Percentiles rank a stretch among this genome's conserved stretches.
Conservation (phyloP, 1,140 invertebrate species). For the Drepana arcuata region DNA sequence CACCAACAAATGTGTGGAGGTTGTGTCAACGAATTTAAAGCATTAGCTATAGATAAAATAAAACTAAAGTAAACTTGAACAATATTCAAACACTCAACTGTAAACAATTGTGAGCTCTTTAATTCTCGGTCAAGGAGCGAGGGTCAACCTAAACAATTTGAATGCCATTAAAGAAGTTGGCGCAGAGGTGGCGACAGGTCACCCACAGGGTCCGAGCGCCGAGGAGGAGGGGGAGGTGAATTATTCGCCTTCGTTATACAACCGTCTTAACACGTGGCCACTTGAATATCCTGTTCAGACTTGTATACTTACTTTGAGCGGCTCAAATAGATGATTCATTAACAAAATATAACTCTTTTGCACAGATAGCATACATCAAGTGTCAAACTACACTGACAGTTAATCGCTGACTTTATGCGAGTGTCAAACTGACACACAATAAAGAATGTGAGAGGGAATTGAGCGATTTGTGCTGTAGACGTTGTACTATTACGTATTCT, state of each 20-base stretch:
- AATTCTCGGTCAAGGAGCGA: not conserved
- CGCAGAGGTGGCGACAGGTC: constrained; percentile 4
- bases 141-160: too few species aligned
- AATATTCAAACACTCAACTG: not conserved
- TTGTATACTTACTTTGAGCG: constrained; percentile 12
- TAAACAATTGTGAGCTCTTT: not conserved
- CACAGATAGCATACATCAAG: not conserved
- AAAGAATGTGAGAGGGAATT: not conserved
- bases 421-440: too few species aligned
- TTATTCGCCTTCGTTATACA: constrained; percentile 49
- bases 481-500: too few species aligned
- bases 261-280: constrained; percentile 45
- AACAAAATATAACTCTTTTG: not conserved
- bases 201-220: constrained; percentile 9
- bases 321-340: not conserved
- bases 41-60: not conserved
- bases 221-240: constrained; percentile 12
- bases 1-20: too few species aligned
- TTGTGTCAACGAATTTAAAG: not conserved
- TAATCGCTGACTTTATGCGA: not conserved
- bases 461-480: not conserved
- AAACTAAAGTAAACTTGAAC: not conserved
- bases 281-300: not conserved
- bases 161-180: too few species aligned
- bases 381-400: not conserved